phyloP scores from a whole-genome alignment of 2,113 vertebrate species.

The Semicossyphus pulcher region DNA sequence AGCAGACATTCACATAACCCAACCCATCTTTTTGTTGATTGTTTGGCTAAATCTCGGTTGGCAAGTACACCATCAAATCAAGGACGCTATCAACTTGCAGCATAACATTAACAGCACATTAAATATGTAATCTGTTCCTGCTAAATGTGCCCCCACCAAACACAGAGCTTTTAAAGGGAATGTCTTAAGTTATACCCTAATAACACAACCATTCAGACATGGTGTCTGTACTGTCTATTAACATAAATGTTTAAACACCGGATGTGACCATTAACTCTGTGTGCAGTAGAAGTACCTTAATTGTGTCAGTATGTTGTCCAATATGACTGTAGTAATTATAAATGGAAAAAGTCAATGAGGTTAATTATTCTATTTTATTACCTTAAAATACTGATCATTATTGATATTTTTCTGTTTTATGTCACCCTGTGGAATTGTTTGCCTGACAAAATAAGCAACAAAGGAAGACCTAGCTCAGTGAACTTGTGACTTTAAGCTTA shows the following conservation, averaged over 20 bases:
- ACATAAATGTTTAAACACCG: conserved; percentile 27
- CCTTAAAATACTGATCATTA: too few relatives aligned
- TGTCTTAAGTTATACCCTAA: conserved; percentile 19
- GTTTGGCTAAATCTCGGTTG: neutral
- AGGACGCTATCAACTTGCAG: neutral
- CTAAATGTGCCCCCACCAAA: neutral
- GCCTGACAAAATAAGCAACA: neutral
- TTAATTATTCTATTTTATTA: neutral
- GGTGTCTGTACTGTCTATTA: neutral
- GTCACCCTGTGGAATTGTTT: neutral
- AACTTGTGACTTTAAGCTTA: neutral
- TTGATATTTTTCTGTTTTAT: neutral
- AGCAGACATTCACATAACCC: neutral
- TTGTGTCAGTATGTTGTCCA: neutral
- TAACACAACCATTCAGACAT: neutral
- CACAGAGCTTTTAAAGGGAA: neutral
- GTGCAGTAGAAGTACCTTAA: neutral
- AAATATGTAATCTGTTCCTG: too few relatives aligned
- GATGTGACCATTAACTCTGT: neutral
- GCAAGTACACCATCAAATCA: neutral
- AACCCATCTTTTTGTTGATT: neutral
- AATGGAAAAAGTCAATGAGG: neutral
- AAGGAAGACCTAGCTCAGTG: too few relatives aligned
- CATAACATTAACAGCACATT: too few relatives aligned
- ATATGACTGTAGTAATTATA: neutral